Evolutionary conservation across 1,140 invertebrate genomes (phyloP).

Genomic region (Leptopilina boulardi): DNA sequence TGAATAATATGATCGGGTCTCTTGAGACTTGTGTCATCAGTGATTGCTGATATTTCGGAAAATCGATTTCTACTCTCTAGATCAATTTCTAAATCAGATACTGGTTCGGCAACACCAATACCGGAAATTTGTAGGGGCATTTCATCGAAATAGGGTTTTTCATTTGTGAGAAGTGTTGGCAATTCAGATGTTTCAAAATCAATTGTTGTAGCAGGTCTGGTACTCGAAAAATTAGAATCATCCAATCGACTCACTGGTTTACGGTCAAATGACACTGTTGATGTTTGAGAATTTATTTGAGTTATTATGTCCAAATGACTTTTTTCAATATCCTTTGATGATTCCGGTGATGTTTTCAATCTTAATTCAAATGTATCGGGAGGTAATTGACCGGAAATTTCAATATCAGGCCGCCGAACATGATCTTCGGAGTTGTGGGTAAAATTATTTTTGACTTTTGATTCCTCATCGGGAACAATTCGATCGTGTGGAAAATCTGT

Average conservation of each 20-base stretch:
- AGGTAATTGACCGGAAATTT: constrained; percentile 65
- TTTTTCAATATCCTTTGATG: constrained; percentile 18
- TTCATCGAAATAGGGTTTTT: constrained; percentile 47
- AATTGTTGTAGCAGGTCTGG: not conserved
- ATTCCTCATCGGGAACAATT: constrained; percentile 64
- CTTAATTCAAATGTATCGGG: constrained; percentile 65
- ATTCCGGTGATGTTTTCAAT: constrained; percentile 56
- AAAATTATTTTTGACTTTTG: constrained; percentile 66
- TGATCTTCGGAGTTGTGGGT: constrained; percentile 3
- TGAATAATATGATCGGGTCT: constrained; percentile 49
- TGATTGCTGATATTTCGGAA: constrained; percentile 54
- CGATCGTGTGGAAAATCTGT: constrained; percentile 67
- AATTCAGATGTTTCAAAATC: constrained; percentile 20
- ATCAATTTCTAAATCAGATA: constrained; percentile 66
- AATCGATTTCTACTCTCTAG: constrained; percentile 65
- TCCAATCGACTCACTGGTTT: not conserved
- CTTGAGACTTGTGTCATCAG: constrained; percentile 45
- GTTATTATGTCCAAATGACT: not conserved
- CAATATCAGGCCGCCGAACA: constrained; percentile 50
- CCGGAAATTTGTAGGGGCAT: constrained; percentile 51
- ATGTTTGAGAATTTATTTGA: not conserved
- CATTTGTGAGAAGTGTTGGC: not conserved
- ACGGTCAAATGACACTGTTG: constrained; percentile 31
- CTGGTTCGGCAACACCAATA: constrained; percentile 68
- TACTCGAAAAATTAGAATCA: not conserved